These are phyloP conservation scores for Lucifuga dentata DNA, from an alignment of 2,113 vertebrate genomes.

Conservation along the genomic window DNA sequence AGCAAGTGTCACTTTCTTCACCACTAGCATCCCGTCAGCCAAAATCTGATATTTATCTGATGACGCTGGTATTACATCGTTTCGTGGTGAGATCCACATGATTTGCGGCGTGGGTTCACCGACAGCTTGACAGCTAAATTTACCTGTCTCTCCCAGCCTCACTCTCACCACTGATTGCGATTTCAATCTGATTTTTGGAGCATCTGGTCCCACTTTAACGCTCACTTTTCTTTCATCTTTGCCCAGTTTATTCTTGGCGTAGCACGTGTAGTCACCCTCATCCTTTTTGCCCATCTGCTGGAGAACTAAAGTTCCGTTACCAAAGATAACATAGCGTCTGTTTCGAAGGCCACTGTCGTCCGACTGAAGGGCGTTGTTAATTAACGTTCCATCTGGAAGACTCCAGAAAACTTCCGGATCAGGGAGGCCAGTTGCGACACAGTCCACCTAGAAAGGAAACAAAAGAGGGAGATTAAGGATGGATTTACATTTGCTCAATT, in stretches of 20 bases:
- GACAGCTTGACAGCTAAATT: conserved; percentile 77
- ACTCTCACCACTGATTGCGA: conserved; percentile 62
- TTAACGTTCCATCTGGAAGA: conserved; percentile 84
- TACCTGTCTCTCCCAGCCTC: conserved; percentile 69
- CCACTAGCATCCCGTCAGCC: conserved; percentile 72
- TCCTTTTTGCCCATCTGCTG: conserved; percentile 82
- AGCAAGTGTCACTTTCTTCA: conserved; percentile 73
- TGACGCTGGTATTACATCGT: conserved; percentile 71
- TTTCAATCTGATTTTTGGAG: conserved; percentile 72
- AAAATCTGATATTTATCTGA: conserved; percentile 72
- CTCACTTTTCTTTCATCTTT: conserved; percentile 83
- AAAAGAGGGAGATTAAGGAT: background rate
- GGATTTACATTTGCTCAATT: no score
- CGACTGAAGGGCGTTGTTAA: conserved; percentile 83
- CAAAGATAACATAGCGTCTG: conserved; percentile 82
- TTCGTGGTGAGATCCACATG: conserved; percentile 82
- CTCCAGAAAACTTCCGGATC: conserved; percentile 85
- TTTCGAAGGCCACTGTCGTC: conserved; percentile 79
- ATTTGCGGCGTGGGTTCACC: conserved; percentile 78
- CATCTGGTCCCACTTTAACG: conserved; percentile 75
- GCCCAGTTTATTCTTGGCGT: conserved; percentile 83
- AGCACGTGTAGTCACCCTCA: conserved; percentile 85
- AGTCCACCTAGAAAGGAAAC: conserved; percentile 76
- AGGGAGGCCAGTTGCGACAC: conserved; percentile 83
- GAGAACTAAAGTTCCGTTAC: conserved; percentile 83